Evolutionary conservation across 2,888 invertebrate species (phyloP).

Genomic region (Hecatera dysodea): DNA sequence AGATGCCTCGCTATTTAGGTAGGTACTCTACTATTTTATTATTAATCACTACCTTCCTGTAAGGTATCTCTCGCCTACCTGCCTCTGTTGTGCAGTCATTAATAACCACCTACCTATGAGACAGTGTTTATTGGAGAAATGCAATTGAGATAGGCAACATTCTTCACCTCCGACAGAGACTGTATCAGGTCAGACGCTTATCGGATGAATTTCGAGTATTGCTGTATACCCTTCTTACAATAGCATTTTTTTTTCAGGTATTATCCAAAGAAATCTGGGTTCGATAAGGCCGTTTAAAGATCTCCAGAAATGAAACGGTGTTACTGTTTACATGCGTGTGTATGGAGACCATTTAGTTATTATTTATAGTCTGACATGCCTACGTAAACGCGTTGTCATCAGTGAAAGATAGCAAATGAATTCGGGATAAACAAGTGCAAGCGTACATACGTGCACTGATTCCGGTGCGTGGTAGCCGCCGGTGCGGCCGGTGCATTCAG

Average conservation of each 20-base stretch:
- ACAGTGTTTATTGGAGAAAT: constrained; percentile 38
- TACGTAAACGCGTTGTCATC: constrained; percentile 72
- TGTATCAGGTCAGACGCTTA: constrained; percentile 6
- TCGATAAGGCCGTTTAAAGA: constrained; percentile 18
- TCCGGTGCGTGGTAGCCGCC: constrained; percentile 72
- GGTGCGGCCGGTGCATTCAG: constrained; percentile 77
- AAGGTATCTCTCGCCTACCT: not conserved
- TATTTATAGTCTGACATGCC: constrained; percentile 71
- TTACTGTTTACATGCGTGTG: constrained; percentile 67
- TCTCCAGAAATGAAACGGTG: constrained; percentile 34
- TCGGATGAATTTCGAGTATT: constrained; percentile 20
- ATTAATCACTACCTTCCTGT: not conserved
- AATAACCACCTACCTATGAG: constrained; percentile 6
- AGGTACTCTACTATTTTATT: not conserved
- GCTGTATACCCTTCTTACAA: not conserved
- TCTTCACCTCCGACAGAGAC: constrained; percentile 6
- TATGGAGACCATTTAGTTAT: constrained; percentile 64
- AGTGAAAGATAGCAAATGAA: constrained; percentile 68
- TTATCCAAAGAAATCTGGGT: constrained; percentile 3
- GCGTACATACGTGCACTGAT: constrained; percentile 82
- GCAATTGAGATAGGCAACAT: constrained; percentile 42
- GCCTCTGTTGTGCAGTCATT: constrained; percentile 31
- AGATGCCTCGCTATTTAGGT: not conserved
- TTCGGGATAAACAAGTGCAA: constrained; percentile 77
- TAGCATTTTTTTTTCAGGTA: constrained; percentile 4